Conservation (phyloP, 1,140 invertebrate species). For the Drosophila neocordata region DNA sequence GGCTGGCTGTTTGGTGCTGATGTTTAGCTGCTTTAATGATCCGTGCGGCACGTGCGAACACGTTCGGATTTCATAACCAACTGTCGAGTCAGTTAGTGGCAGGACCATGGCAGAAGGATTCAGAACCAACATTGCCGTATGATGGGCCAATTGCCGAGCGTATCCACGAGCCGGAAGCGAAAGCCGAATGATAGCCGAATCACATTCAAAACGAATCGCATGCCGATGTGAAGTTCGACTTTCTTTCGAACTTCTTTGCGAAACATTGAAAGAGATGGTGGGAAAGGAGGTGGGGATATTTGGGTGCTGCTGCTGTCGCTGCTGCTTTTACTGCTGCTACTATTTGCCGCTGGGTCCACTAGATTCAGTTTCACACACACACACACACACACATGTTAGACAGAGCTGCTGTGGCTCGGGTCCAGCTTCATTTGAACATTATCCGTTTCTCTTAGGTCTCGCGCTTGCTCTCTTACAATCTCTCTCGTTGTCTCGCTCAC, state of each 20-base stretch:
- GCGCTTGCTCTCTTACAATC: conserved; percentile 2
- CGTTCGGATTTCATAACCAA: conserved; percentile 80
- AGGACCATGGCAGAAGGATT: conserved; percentile 24
- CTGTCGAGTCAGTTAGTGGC: conserved; percentile 57
- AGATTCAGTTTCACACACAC: conserved; percentile 32
- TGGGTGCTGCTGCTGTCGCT: conserved; percentile 36
- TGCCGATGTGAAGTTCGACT: conserved; percentile 28
- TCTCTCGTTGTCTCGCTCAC: neutral
- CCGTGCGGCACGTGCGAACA: conserved; percentile 79
- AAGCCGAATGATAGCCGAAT: conserved; percentile 3
- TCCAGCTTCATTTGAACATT: conserved; percentile 1
- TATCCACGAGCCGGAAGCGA: conserved; percentile 1
- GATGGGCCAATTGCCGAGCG: conserved; percentile 5
- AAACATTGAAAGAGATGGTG: neutral
- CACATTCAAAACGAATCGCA: neutral
- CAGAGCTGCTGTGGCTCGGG: neutral
- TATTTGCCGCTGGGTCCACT: conserved; percentile 50
- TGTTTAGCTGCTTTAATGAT: conserved; percentile 64
- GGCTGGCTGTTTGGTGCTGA: conserved; percentile 47
- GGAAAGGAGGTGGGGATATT: conserved; percentile 9
- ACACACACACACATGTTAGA: neutral
- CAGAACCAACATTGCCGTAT: conserved; percentile 23
- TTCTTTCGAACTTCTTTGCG: conserved; percentile 49
- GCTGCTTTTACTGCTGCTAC: conserved; percentile 42
- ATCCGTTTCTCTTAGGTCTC: conserved; percentile 11